These are phyloP conservation scores for Tokudaia muenninki DNA, from an alignment of 2,797 vertebrate species.

Conservation along the genomic window DNA sequence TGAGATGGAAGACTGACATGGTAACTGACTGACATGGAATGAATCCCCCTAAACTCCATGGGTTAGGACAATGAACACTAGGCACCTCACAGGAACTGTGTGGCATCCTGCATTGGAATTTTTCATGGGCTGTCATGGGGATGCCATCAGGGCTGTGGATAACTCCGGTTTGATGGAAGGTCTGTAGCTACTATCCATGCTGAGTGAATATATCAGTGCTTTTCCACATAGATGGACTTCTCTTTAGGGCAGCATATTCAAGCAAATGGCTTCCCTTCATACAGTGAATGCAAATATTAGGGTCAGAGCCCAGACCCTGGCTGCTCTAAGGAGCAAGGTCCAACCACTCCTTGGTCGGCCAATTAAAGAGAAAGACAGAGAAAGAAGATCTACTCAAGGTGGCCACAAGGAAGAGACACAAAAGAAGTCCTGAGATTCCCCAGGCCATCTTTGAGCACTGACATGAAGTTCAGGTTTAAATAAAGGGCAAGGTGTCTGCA, in stretches of 20 bases:
- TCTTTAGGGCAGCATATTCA: not conserved
- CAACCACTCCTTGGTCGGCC: not conserved
- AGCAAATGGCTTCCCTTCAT: not conserved
- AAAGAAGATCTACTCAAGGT: not conserved
- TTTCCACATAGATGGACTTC: not conserved
- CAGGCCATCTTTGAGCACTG: not conserved
- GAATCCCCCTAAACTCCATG: not conserved
- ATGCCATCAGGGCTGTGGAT: not conserved
- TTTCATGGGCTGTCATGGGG: not conserved
- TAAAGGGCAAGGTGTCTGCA: not conserved
- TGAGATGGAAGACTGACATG: not conserved
- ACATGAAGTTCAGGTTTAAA: not conserved
- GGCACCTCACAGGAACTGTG: not conserved
- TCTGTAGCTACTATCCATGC: not conserved
- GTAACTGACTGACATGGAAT: slow-evolving; percentile 4
- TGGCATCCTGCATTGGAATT: not conserved
- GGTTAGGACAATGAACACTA: not conserved
- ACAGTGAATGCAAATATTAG: not conserved
- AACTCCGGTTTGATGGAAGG: not conserved
- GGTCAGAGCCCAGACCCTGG: not conserved
- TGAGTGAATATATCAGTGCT: not conserved
- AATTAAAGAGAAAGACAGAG: not conserved
- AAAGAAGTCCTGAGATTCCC: no score
- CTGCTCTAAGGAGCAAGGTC: not conserved
- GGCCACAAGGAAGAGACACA: no score